Evolutionary conservation across 2,888 invertebrate species (phyloP).

Genomic region (Drosophila diplacantha): DNA sequence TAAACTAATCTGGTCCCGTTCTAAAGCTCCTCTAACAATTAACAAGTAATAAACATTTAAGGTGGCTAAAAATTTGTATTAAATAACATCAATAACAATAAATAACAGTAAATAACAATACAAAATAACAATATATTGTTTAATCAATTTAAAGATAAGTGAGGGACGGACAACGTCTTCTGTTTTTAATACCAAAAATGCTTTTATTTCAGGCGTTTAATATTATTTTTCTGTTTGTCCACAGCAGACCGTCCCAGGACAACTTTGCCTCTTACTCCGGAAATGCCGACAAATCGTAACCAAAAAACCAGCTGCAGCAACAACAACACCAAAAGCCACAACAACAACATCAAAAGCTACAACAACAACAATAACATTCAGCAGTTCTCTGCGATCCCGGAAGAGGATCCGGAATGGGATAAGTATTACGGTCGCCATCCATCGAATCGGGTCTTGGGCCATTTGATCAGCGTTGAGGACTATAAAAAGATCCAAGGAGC

Average conservation of each 20-base stretch:
- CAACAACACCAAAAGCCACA: too few species aligned
- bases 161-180: neutral
- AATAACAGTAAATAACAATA: neutral
- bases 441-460: neutral
- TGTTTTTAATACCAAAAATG: neutral
- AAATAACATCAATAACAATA: neutral
- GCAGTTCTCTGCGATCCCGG: too few species aligned
- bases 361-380: neutral
- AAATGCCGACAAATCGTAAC: neutral
- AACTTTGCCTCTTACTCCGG: too few species aligned
- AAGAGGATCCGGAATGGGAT: too few species aligned
- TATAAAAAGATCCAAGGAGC: neutral
- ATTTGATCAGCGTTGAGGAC: neutral
- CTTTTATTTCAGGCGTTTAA: neutral
- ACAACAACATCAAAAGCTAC: neutral
- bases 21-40: neutral
- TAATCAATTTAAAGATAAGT: too few species aligned
- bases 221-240: neutral
- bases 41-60: too few species aligned
- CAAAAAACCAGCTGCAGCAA: neutral
- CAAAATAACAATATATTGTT: neutral
- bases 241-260: neutral
- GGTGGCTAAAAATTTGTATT: neutral
- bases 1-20: neutral
- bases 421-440: neutral